Conservation (phyloP, 1,140 invertebrate species). For the Eueides isabella region DNA sequence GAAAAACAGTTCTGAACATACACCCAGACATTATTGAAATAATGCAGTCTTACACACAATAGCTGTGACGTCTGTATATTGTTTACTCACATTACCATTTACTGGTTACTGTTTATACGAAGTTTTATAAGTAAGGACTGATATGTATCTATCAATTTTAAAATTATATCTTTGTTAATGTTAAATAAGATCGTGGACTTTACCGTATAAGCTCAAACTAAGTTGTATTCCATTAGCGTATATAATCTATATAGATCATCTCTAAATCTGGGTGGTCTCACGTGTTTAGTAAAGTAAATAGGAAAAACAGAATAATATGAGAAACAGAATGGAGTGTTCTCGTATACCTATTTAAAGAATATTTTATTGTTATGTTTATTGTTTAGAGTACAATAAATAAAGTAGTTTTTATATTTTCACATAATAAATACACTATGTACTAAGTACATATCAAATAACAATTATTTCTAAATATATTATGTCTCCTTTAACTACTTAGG, state of each 20-base stretch:
- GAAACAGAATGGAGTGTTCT: not conserved
- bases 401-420: too few species aligned
- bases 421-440: too few species aligned
- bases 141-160: slow-evolving; percentile 3
- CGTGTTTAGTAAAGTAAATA: slow-evolving; percentile 30
- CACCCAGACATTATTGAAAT: slow-evolving; percentile 26
- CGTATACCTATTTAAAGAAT: too few species aligned
- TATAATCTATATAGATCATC: not conserved
- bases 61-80: slow-evolving; percentile 41
- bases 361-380: too few species aligned
- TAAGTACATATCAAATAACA: too few species aligned
- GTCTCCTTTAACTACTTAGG: too few species aligned
- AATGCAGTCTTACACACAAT: slow-evolving; percentile 42
- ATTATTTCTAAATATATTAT: too few species aligned
- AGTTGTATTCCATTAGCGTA: not conserved
- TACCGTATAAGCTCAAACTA: not conserved
- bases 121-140: slow-evolving; percentile 1
- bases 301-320: too few species aligned
- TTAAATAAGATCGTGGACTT: not conserved
- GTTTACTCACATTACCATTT: slow-evolving; percentile 39
- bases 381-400: too few species aligned
- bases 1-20: slow-evolving; percentile 16
- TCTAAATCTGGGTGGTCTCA: slow-evolving; percentile 23
- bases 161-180: too few species aligned
- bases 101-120: slow-evolving; percentile 15